phyloP scores from a whole-genome alignment of 2,113 vertebrate genomes.

The Sclerurus mexicanus region DNA sequence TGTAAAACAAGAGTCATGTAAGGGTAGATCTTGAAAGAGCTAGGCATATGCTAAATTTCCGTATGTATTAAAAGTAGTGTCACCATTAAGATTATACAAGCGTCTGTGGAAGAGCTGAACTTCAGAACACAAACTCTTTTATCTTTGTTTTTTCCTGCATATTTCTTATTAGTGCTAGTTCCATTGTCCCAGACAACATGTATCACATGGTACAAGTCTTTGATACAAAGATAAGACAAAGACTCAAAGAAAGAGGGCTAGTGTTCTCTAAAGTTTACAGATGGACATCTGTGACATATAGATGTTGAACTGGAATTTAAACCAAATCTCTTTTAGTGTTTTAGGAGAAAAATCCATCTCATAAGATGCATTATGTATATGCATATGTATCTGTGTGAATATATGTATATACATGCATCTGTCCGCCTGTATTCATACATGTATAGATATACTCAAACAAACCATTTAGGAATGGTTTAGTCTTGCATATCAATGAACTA shows the following conservation, averaged over 20 bases:
- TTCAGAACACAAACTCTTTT: background rate
- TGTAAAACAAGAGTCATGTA: background rate
- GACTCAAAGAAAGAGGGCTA: background rate
- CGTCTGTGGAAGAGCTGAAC: background rate
- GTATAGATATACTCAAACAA: background rate
- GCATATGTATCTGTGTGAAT: background rate
- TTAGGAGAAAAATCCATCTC: background rate
- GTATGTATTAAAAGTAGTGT: background rate
- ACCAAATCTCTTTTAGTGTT: background rate
- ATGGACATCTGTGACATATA: background rate
- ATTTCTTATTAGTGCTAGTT: background rate
- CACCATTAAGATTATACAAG: background rate
- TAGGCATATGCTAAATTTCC: background rate
- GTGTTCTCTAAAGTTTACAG: slow-evolving; percentile 15
- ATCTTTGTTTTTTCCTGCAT: slow-evolving; percentile 24
- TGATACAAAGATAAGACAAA: slow-evolving; percentile 35
- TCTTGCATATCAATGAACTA: background rate
- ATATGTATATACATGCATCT: background rate
- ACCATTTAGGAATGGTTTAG: background rate
- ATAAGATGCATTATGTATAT: background rate
- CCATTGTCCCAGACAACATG: background rate
- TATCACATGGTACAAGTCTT: slow-evolving; percentile 4
- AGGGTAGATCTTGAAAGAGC: background rate
- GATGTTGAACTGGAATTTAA: background rate
- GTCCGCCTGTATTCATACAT: background rate